Conservation (phyloP, 2,797 vertebrate species). For the Pseudopleuronectes americanus region DNA sequence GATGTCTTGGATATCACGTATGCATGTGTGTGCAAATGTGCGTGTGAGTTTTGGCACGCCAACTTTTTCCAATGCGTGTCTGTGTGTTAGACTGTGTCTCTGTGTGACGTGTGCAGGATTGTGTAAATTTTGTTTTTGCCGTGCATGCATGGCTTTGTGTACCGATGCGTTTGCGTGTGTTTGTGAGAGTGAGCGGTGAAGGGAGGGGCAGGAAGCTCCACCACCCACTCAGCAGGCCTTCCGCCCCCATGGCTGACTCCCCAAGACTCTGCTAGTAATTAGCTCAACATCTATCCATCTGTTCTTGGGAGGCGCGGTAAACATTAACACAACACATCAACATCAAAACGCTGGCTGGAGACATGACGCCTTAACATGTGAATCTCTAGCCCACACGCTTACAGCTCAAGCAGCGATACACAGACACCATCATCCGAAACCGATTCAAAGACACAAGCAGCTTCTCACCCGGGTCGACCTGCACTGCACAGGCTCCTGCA, state of each 20-base stretch:
- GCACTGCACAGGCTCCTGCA: constrained; percentile 54
- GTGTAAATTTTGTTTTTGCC: not conserved
- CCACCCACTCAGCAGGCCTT: constrained; percentile 80
- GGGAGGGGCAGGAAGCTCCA: constrained; percentile 67
- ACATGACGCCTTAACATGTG: constrained; percentile 41
- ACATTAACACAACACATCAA: constrained; percentile 71
- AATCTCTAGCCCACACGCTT: constrained; percentile 29
- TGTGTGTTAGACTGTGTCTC: not conserved
- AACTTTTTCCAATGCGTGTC: constrained; percentile 23
- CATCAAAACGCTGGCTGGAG: constrained; percentile 52
- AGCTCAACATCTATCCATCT: constrained; percentile 82
- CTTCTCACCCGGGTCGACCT: constrained; percentile 19
- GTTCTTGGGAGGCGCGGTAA: constrained; percentile 77
- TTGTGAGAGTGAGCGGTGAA: constrained; percentile 34
- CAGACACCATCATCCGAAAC: constrained; percentile 10
- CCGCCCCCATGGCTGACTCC: constrained; percentile 80
- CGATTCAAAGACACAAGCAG: constrained; percentile 12
- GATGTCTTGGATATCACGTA: constrained; percentile 69
- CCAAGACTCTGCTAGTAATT: constrained; percentile 82
- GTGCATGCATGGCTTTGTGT: constrained; percentile 28
- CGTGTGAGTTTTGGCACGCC: constrained; percentile 28
- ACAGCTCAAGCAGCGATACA: constrained; percentile 7
- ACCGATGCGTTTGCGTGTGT: constrained; percentile 36
- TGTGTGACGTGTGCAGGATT: no score
- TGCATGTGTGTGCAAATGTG: constrained; percentile 24